phyloP scores from a whole-genome alignment of 2,888 invertebrate species.

The Protophormia terraenovae region DNA sequence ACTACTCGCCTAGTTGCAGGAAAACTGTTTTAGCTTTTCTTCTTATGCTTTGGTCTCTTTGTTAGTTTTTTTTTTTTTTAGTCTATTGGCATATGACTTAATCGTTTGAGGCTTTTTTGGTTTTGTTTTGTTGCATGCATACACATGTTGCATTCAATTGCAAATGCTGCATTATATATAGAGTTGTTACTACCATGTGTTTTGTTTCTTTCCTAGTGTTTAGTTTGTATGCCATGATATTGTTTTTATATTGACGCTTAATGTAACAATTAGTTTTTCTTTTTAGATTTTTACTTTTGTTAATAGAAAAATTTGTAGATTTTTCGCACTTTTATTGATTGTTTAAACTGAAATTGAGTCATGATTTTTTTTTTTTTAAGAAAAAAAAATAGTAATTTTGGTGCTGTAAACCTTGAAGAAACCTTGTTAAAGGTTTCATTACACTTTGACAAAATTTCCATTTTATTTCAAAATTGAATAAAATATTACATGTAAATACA shows the following conservation, averaged over 20 bases:
- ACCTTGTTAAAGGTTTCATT: constrained; percentile 20
- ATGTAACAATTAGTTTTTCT: constrained; percentile 64
- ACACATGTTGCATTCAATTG: constrained; percentile 48
- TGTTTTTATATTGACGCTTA: constrained; percentile 65
- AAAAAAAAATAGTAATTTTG: background rate
- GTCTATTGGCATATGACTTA: constrained; percentile 67
- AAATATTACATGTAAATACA: constrained; percentile 27
- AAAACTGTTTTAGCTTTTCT: background rate
- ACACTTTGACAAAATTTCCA: background rate
- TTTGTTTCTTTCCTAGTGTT: too few relatives aligned
- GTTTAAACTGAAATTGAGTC: background rate
- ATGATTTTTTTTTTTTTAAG: background rate
- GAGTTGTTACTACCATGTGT: constrained; percentile 23
- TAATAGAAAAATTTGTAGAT: constrained; percentile 55
- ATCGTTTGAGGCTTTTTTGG: constrained; percentile 66
- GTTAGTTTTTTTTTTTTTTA: constrained; percentile 23
- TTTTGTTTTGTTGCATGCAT: constrained; percentile 22
- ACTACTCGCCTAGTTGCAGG: constrained; percentile 48
- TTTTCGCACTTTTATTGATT: constrained; percentile 54
- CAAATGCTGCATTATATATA: constrained; percentile 11
- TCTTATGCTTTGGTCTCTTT: constrained; percentile 45
- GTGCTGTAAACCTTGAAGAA: background rate
- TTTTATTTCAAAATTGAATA: constrained; percentile 28
- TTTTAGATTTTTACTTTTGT: constrained; percentile 40
- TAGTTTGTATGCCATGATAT: constrained; percentile 59